These are phyloP conservation scores for Peromyscus aztecus DNA, from an alignment of 2,797 vertebrate species.

Conservation along the genomic window DNA sequence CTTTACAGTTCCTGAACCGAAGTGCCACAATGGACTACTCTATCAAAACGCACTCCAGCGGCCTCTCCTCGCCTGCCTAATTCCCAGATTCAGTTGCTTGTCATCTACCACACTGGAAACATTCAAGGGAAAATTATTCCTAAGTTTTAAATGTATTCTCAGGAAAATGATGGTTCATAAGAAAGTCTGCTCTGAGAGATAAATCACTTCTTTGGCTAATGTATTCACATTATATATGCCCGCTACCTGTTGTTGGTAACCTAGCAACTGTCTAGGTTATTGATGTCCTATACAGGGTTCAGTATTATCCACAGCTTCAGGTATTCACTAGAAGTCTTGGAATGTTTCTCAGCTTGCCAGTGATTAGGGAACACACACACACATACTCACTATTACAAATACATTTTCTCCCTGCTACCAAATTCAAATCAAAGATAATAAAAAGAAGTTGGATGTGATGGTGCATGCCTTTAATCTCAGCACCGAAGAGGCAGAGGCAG, in stretches of 20 bases:
- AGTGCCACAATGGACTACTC: neutral
- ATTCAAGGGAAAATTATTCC: neutral
- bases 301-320: neutral
- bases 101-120: neutral
- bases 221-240: neutral
- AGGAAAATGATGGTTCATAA: neutral
- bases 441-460: neutral
- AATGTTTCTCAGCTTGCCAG: neutral
- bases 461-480: neutral
- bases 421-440: conserved; percentile 57
- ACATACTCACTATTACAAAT: neutral
- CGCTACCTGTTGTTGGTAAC: too few species aligned
- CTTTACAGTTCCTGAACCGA: neutral
- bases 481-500: neutral
- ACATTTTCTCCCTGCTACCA: neutral
- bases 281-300: neutral
- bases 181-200: neutral
- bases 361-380: neutral
- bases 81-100: neutral
- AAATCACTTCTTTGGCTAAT: neutral
- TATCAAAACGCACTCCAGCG: neutral
- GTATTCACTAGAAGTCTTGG: neutral
- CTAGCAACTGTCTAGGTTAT: neutral
- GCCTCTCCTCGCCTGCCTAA: neutral
- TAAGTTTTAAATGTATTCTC: neutral